These are phyloP conservation scores for Anas platyrhynchos DNA, from an alignment of 2,113 vertebrate genomes.

Conservation along the genomic window DNA sequence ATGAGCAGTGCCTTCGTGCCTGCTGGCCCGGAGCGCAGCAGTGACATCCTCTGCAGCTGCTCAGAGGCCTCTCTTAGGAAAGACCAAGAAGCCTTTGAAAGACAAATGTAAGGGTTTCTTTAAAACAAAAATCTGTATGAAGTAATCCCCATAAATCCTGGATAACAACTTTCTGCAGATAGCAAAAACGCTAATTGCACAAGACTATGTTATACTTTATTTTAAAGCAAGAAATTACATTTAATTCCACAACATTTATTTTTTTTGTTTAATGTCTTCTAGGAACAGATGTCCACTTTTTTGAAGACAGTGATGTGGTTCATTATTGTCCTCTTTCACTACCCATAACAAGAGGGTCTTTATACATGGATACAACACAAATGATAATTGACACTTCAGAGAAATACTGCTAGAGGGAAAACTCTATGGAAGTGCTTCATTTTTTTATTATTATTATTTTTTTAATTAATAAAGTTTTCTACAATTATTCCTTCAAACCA, in stretches of 20 bases:
- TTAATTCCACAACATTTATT: neutral
- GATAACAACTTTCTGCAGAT: neutral
- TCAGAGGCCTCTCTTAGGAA: neutral
- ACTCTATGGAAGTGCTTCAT: neutral
- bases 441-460: neutral
- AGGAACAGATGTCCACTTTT: neutral
- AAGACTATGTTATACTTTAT: neutral
- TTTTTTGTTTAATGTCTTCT: neutral
- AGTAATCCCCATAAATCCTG: neutral
- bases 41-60: neutral
- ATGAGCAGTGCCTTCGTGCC: neutral
- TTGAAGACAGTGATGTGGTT: neutral
- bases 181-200: neutral
- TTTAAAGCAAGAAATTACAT: neutral
- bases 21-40: fast-evolving
- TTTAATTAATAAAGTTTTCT: neutral
- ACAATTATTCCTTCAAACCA: neutral
- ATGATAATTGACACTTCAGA: neutral
- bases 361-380: neutral
- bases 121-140: neutral
- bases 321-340: neutral
- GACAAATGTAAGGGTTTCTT: neutral
- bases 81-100: neutral
- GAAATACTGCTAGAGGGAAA: neutral
- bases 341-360: neutral